phyloP scores from a whole-genome alignment of 2,113 vertebrate genomes.

The Acrocephalus kingi region DNA sequence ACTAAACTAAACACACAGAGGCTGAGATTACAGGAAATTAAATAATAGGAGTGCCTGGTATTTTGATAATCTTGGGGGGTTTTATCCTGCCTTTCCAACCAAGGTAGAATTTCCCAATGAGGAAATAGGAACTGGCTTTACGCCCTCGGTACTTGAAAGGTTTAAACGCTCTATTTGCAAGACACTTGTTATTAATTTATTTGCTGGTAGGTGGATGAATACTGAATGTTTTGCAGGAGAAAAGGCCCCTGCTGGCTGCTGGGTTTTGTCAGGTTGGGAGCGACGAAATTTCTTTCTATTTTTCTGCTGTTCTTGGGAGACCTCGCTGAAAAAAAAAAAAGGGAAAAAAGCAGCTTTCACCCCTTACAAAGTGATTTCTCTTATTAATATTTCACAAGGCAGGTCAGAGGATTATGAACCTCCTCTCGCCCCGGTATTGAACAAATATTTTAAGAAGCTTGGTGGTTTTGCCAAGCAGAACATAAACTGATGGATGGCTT shows the following conservation, averaged over 20 bases:
- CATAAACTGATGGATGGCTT: neutral
- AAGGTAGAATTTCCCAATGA: neutral
- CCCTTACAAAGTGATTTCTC: neutral
- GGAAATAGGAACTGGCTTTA: neutral
- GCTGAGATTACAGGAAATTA: neutral
- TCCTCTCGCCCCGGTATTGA: neutral
- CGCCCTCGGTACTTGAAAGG: neutral
- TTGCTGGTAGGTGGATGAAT: neutral
- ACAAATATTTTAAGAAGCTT: neutral
- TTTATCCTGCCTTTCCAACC: neutral
- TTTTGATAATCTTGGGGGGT: neutral
- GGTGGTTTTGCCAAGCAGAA: neutral
- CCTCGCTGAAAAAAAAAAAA: neutral
- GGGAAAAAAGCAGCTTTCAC: neutral
- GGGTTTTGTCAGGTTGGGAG: neutral
- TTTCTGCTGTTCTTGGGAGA: neutral
- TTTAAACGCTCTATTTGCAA: neutral
- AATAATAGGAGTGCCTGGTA: neutral
- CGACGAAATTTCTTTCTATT: neutral
- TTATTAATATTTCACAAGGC: constrained; percentile 44
- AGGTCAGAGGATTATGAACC: neutral
- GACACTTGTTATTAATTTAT: neutral
- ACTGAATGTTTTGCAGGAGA: neutral
- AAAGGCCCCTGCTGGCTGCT: neutral
- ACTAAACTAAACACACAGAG: neutral